Evolutionary conservation across 1,140 invertebrate genomes (phyloP).

Genomic region (Drosophila suzukii): DNA sequence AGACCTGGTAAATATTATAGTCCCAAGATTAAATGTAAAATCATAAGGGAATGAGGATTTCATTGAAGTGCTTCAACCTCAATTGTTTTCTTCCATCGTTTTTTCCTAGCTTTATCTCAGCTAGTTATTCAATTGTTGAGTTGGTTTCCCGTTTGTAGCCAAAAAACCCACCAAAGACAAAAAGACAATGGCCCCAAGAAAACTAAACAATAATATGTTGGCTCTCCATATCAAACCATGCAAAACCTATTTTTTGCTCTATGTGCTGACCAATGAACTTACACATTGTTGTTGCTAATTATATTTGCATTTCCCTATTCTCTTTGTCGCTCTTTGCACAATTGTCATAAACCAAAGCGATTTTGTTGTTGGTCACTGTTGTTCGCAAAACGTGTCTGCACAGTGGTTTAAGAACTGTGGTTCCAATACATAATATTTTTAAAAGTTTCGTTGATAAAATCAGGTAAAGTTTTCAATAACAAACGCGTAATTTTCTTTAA

Average conservation of each 20-base stretch:
- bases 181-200: conserved; percentile 23
- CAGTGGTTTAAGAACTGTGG: conserved; percentile 19
- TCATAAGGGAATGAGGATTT: background rate
- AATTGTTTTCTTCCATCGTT: background rate
- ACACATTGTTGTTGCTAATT: conserved; percentile 68
- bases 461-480: too few relatives aligned
- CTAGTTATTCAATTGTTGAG: conserved; percentile 8
- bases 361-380: conserved; percentile 18
- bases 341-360: conserved; percentile 50
- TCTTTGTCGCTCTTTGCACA: conserved; percentile 43
- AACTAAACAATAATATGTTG: background rate
- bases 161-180: conserved; percentile 1
- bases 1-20: too few relatives aligned
- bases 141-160: conserved; percentile 23
- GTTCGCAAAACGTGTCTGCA: conserved; percentile 17
- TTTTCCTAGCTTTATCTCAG: background rate
- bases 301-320: conserved; percentile 65
- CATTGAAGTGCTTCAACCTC: background rate
- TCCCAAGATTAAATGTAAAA: too few relatives aligned
- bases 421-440: too few relatives aligned
- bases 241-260: conserved; percentile 1
- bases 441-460: too few relatives aligned
- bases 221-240: background rate
- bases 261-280: conserved; percentile 70
- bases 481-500: too few relatives aligned